Base-by-base conservation (phyloP, 2,113 vertebrate genomes). In the Nansenia antarctica region DNA sequence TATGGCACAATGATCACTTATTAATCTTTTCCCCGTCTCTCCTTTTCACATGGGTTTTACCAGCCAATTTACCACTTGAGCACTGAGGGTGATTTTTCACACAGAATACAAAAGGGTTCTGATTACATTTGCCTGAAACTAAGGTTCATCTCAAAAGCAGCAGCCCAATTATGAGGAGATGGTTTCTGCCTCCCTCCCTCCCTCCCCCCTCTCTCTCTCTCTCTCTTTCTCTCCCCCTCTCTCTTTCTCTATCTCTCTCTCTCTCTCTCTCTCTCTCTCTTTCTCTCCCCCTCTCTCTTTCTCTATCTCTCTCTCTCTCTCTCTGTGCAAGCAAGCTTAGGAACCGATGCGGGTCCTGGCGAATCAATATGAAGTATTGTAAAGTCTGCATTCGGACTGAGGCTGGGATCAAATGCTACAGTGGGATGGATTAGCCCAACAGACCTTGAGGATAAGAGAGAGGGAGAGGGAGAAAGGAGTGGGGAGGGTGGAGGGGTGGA, bases 351-450 rank as follows among this genome's bases (percentile, higher is more conserved):
- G n/a, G n/a, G n/a, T n/a, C n/a, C n/a, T n/a, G 35, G 76, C 30
- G 1, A 84, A 86, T 91, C 86, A 79, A 88, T 89, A 85, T 47
- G 32, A 65, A 82, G 86, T 79, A 85, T 85, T 87, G 83, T 86
- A 57, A 87, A 85, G 79, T 85, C 73, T 79, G 82, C 80, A 80
- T 77, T 78, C 76, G 27, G 34, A 79, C 45, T 52, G 22, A 74
- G 80, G 18, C 45, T 27, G 52, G 75, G 69, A 77, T 89, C 79
- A 86, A 84, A 86, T 84, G 83, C 87, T 85, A 77, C 79, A 14
- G 58, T 79, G 83, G 80, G 71, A 79, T 76, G 87, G 85, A 88
- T 88, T 88, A 86, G 78, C 82, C 80, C 72, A 15, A 5, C 68
- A 85, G 83, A 87, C 84, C 82, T 82, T 49, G 77, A 72, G 73